Evolutionary conservation across 1,140 invertebrate species (phyloP).

Genomic region (Armadillidium nasatum): DNA sequence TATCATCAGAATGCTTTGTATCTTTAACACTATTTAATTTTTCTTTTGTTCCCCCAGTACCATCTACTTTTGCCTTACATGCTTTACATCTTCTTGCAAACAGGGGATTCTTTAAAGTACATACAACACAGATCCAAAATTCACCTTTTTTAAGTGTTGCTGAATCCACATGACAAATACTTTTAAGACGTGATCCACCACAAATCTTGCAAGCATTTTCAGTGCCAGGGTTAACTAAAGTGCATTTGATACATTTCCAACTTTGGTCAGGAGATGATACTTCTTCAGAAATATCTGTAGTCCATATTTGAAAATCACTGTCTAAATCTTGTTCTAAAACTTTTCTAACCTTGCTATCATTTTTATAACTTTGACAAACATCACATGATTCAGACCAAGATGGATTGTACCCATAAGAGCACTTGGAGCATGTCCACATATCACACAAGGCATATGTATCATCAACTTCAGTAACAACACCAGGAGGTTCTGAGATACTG

Average conservation of each 20-base stretch:
- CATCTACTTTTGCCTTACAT: slow-evolving; percentile 53
- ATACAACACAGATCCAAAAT: slow-evolving; percentile 68
- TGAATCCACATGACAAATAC: slow-evolving; percentile 49
- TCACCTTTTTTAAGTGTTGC: slow-evolving; percentile 56
- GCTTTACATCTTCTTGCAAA: slow-evolving; percentile 66
- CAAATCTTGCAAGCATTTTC: slow-evolving; percentile 72
- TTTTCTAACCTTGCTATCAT: slow-evolving; percentile 45
- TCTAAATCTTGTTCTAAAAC: slow-evolving; percentile 53
- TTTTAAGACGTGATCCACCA: slow-evolving; percentile 68
- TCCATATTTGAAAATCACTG: slow-evolving; percentile 54
- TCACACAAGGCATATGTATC: slow-evolving; percentile 54
- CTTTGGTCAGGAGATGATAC: slow-evolving; percentile 50
- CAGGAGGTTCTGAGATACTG: slow-evolving; percentile 27
- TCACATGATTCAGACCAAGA: slow-evolving; percentile 70
- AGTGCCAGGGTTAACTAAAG: slow-evolving; percentile 67
- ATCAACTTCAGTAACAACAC: slow-evolving; percentile 52
- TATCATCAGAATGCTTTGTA: slow-evolving; percentile 14
- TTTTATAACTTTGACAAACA: slow-evolving; percentile 65
- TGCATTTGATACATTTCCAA: slow-evolving; percentile 85
- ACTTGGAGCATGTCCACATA: slow-evolving; percentile 81
- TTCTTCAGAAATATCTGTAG: slow-evolving; percentile 47
- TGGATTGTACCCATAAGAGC: slow-evolving; percentile 80
- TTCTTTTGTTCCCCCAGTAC: slow-evolving; percentile 39
- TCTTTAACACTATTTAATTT: slow-evolving; percentile 28
- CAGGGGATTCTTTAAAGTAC: slow-evolving; percentile 77